Conservation (phyloP, 2,888 invertebrate genomes). For the Hedya salicella region DNA sequence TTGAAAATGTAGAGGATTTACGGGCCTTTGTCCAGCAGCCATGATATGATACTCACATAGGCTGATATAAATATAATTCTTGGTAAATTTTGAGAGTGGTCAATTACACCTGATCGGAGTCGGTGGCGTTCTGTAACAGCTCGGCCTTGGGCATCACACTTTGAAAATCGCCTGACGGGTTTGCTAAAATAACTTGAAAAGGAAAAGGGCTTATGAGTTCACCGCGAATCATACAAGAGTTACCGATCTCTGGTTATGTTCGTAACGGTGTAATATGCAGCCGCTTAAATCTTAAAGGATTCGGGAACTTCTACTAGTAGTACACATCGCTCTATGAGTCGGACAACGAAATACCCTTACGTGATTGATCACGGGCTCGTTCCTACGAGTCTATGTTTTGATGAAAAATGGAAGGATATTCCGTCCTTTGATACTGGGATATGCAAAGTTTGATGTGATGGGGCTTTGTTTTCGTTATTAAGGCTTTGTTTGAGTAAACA, state of each 20-base stretch:
- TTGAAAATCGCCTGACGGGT: too few species aligned
- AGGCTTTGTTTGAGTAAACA: neutral
- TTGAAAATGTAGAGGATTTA: too few species aligned
- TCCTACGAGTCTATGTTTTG: constrained; percentile 34
- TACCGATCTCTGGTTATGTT: neutral
- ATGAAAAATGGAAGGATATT: constrained; percentile 30
- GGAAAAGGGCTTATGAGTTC: too few species aligned
- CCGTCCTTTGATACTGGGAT: constrained; percentile 18
- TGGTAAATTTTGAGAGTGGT: too few species aligned
- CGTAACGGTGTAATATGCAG: constrained; percentile 53
- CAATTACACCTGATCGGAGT: too few species aligned
- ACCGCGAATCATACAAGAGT: neutral
- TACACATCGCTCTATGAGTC: constrained; percentile 53
- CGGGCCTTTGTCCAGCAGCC: too few species aligned
- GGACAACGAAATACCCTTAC: constrained; percentile 56
- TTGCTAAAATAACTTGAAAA: too few species aligned
- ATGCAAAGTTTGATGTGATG: constrained; percentile 23
- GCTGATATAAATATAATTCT: too few species aligned
- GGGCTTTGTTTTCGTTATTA: constrained; percentile 26
- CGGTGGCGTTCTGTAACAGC: too few species aligned
- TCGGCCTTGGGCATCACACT: too few species aligned
- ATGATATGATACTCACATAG: too few species aligned
- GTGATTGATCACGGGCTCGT: constrained; percentile 53
- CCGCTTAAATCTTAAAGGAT: constrained; percentile 59
- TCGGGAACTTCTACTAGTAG: constrained; percentile 55